phyloP scores from a whole-genome alignment of 1,140 invertebrate species.

The Drosophila yakuba region DNA sequence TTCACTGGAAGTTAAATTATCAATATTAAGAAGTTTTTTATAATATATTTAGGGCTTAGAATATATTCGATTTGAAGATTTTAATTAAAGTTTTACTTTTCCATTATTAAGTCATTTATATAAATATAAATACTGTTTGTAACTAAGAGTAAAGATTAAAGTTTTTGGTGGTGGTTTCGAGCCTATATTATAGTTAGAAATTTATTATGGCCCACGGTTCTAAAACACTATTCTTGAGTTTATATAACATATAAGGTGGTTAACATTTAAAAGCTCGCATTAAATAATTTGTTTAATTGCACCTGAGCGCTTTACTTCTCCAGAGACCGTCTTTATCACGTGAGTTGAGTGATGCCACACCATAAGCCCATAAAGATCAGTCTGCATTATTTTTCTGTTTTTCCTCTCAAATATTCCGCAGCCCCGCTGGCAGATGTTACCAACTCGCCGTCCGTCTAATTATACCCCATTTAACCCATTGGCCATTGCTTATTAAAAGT shows the following conservation, averaged over 20 bases:
- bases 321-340: background rate
- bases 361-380: constrained; percentile 7
- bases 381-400: constrained; percentile 9
- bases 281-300: background rate
- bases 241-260: too few relatives aligned
- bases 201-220: too few relatives aligned
- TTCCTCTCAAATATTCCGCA: background rate
- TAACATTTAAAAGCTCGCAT: background rate
- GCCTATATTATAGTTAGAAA: too few relatives aligned
- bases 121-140: too few relatives aligned
- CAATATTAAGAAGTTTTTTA: too few relatives aligned
- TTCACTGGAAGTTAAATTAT: too few relatives aligned
- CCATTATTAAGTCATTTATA: too few relatives aligned
- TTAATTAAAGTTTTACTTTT: background rate
- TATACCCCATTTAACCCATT: constrained; percentile 52
- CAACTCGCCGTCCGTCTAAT: constrained; percentile 56
- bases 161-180: too few relatives aligned
- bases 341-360: constrained; percentile 5
- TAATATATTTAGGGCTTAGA: too few relatives aligned
- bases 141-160: too few relatives aligned
- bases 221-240: too few relatives aligned
- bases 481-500: constrained; percentile 59
- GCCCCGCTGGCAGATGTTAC: constrained; percentile 40
- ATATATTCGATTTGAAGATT: background rate
- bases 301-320: background rate